These are phyloP conservation scores for Calosoma granatense DNA, from an alignment of 1,140 invertebrate species.

Conservation along the genomic window DNA sequence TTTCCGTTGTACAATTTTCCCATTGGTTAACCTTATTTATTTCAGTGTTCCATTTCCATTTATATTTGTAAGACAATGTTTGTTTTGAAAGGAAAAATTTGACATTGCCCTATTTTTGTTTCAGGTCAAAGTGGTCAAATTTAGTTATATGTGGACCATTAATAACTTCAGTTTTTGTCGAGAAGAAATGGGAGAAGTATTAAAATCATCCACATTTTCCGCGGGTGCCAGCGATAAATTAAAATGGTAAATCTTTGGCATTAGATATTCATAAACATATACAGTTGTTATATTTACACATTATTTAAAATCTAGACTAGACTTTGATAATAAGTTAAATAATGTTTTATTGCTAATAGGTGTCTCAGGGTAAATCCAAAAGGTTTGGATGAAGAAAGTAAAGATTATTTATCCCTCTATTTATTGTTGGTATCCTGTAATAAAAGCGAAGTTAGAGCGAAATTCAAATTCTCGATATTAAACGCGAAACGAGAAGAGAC, in stretches of 20 bases:
- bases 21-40: too few relatives aligned
- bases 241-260: constrained; percentile 94
- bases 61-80: too few relatives aligned
- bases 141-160: constrained; percentile 99
- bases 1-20: too few relatives aligned
- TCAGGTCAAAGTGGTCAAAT: constrained; percentile 99
- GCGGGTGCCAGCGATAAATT: constrained; percentile 98
- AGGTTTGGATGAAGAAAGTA: constrained; percentile 98
- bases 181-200: constrained; percentile 99
- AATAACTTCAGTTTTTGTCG: constrained; percentile 99
- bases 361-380: constrained; percentile 98
- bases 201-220: constrained; percentile 98
- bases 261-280: too few relatives aligned
- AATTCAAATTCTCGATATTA: constrained; percentile 99
- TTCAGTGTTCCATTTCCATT: too few relatives aligned
- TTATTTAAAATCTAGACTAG: too few relatives aligned
- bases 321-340: too few relatives aligned
- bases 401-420: constrained; percentile 98
- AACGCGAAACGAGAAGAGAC: constrained; percentile 99
- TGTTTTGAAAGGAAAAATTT: too few relatives aligned
- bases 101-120: too few relatives aligned
- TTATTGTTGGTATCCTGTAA: constrained; percentile 97
- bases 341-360: constrained; percentile 46
- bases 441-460: constrained; percentile 98
- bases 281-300: too few relatives aligned